phyloP scores from a whole-genome alignment of 2,797 vertebrate genomes.

The Dryobates pubescens region DNA sequence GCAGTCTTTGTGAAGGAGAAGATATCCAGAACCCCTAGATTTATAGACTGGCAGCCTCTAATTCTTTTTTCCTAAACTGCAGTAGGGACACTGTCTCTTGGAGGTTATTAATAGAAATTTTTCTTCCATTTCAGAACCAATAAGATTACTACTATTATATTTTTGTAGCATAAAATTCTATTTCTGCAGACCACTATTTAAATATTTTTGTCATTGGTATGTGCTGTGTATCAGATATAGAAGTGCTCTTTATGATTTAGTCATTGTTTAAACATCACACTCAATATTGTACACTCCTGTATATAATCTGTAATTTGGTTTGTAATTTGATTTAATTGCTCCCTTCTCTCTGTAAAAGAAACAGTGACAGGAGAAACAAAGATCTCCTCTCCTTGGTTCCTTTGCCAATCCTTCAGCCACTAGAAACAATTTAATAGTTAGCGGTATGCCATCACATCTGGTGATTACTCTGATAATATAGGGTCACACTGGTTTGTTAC shows the following conservation, averaged over 20 bases:
- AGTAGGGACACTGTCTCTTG: background rate
- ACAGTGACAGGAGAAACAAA: background rate
- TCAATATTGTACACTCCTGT: background rate
- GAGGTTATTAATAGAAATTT: background rate
- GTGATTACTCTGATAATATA: background rate
- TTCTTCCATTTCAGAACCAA: background rate
- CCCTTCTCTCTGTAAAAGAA: background rate
- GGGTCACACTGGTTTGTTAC: background rate
- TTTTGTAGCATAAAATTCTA: background rate
- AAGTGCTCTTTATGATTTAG: background rate
- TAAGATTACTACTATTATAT: background rate
- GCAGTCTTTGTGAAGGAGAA: background rate
- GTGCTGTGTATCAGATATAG: background rate
- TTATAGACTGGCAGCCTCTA: background rate
- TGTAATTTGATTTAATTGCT: background rate
- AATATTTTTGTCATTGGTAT: background rate
- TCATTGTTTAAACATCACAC: background rate
- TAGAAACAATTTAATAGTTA: background rate
- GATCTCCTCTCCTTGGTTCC: background rate
- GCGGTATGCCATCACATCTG: background rate
- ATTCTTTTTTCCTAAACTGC: background rate
- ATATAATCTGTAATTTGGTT: background rate
- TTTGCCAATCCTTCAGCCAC: background rate
- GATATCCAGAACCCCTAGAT: slow-evolving; percentile 19
- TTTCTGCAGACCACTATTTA: background rate